Base-by-base conservation (phyloP, 1,140 invertebrate species). In the Drosophila punjabiensis region DNA sequence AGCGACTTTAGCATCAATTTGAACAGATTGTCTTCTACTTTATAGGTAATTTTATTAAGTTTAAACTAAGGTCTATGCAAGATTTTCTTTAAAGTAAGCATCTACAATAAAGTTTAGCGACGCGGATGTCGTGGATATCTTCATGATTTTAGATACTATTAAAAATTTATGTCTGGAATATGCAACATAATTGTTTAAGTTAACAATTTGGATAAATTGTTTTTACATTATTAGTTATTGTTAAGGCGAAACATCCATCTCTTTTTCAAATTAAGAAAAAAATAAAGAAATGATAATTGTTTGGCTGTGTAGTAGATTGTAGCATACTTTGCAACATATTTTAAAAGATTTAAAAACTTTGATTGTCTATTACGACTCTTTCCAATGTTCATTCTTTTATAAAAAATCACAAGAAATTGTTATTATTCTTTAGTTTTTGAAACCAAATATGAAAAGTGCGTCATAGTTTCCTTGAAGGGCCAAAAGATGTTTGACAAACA, bases 401-500 rank as follows among this genome's bases (percentile, higher is more conserved):
- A 14, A 6, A 24, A 47, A 48, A 28, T 48, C 0, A 8, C 8
- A 14, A 14, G 20, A 48, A 14, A 16, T 3, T 24, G 6, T 14
- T 14, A 24, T 13, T 24, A 13, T 47, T 47, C 5, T 20, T 47
- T 4, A n/a, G 1, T 30, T 52, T n/a, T 52, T 30, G 3, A 52
- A 52, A n/a, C 7, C n/a, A 56, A 56, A 24, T 24, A 16, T 18
- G 3, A 2, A 24, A 39, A 11, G 14, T 11, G n/a, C 5, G 9
- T n/a, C 28, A 11, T 7, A 9, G 20, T 8, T 67, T 61, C 3
- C 20, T 6, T 35, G 8, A 45, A 60, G 28, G n/a, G 24, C 24
- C 9, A 24, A 16, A 16, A 24, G 20, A 7, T 56, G 55, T 58
- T 37, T 37, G 41, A 61, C 65, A 37, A 67, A 62, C 65, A 67